phyloP scores from a whole-genome alignment of 2,113 vertebrate species.

The Microcebus ravelobensis region DNA sequence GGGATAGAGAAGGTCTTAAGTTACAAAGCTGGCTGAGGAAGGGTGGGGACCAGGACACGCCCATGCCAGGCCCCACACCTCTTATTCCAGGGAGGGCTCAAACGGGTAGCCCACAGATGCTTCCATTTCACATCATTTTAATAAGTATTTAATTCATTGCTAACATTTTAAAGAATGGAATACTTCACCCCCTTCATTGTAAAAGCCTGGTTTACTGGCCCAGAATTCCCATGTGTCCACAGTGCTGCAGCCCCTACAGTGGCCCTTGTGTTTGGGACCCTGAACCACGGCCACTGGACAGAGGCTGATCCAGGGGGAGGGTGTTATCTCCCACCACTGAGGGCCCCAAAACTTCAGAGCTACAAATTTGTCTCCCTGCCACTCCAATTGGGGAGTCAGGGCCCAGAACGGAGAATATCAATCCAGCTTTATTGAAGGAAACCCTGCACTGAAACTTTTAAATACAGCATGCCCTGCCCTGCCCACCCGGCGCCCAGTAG shows the following conservation, averaged over 20 bases:
- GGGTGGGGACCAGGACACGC: background rate
- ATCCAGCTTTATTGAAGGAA: slow-evolving; percentile 59
- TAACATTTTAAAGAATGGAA: background rate
- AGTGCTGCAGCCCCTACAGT: background rate
- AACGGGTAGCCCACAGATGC: background rate
- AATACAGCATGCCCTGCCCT: background rate
- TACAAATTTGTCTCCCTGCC: background rate
- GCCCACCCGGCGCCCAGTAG: background rate
- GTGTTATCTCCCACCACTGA: background rate
- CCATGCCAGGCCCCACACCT: background rate
- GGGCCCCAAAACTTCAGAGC: background rate
- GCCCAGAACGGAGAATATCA: background rate
- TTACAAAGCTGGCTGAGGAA: background rate
- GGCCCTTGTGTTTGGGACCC: background rate
- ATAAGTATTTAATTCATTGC: slow-evolving; percentile 64
- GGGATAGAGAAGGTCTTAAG: background rate
- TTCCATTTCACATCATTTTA: background rate
- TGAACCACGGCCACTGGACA: background rate
- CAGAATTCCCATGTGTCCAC: background rate
- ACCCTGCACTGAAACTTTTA: background rate
- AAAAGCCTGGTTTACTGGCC: background rate
- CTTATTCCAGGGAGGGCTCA: background rate
- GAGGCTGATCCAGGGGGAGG: background rate
- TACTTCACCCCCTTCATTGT: background rate
- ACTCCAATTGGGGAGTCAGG: slow-evolving; percentile 14